These are phyloP conservation scores for Siniperca obscura DNA, from an alignment of 2,797 vertebrate species.

Conservation along the genomic window DNA sequence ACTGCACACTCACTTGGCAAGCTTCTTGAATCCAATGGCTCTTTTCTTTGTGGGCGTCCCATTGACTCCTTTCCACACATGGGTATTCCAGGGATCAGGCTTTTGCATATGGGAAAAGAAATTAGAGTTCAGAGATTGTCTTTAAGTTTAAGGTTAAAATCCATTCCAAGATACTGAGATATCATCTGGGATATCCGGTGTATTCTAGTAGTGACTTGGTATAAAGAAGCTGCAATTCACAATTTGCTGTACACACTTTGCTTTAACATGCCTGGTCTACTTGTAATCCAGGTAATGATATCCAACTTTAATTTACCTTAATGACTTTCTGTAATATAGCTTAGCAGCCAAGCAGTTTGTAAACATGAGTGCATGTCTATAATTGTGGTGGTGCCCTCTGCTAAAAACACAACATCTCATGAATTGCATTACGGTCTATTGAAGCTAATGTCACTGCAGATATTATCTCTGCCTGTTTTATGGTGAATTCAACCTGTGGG, in stretches of 20 bases:
- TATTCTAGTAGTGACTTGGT: neutral
- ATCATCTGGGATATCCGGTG: neutral
- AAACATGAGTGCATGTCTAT: slow-evolving; percentile 16
- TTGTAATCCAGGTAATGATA: slow-evolving; percentile 9
- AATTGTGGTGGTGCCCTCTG: neutral
- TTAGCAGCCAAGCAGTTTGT: neutral
- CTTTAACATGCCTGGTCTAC: neutral
- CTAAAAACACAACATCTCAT: neutral
- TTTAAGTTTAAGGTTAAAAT: slow-evolving; percentile 7
- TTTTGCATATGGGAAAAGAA: slow-evolving; percentile 61
- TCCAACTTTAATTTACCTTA: slow-evolving; percentile 28
- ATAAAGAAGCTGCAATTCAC: slow-evolving; percentile 4
- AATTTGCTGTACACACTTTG: neutral
- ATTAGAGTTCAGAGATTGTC: neutral
- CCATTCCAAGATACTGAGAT: slow-evolving; percentile 1
- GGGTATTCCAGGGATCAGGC: slow-evolving; percentile 95
- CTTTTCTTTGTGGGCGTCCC: slow-evolving; percentile 97
- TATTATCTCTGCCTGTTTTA: neutral
- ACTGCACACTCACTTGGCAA: slow-evolving; percentile 92
- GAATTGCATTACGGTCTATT: neutral
- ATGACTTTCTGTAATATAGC: slow-evolving; percentile 19
- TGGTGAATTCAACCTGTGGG: neutral
- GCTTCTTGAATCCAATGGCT: slow-evolving; percentile 98
- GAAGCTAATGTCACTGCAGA: too few species aligned
- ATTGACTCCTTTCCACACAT: slow-evolving; percentile 96